These are phyloP conservation scores for Ctenodactylus gundi DNA, from an alignment of 2,113 vertebrate genomes.

Conservation along the genomic window DNA sequence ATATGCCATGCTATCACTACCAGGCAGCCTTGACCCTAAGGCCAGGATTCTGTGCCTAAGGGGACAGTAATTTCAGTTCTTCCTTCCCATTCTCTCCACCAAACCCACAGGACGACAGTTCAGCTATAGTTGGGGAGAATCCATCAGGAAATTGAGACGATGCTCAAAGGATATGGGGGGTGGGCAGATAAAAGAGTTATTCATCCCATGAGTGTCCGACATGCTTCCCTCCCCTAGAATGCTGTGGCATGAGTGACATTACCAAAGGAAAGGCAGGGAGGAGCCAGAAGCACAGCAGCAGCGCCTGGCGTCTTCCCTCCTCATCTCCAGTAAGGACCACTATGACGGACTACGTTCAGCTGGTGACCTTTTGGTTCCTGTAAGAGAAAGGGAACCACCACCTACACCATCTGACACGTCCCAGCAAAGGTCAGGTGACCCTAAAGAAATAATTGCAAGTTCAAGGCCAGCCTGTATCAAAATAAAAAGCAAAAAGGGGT, in stretches of 20 bases:
- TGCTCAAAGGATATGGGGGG: conserved; percentile 89
- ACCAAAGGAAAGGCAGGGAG: conserved; percentile 89
- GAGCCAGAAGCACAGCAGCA: conserved; percentile 87
- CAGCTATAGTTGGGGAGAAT: conserved; percentile 91
- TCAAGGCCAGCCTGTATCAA: not conserved
- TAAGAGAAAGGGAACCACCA: conserved; percentile 91
- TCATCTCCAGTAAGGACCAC: conserved; percentile 86
- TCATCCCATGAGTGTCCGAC: conserved; percentile 89
- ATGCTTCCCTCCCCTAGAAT: conserved; percentile 87
- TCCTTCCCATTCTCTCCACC: conserved; percentile 88
- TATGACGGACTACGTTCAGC: conserved; percentile 86
- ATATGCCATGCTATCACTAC: not conserved
- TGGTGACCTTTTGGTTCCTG: conserved; percentile 82
- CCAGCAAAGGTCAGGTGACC: conserved; percentile 94
- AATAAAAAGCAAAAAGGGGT: no score
- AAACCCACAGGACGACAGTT: conserved; percentile 90
- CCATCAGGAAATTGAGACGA: conserved; percentile 93
- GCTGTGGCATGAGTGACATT: conserved; percentile 89
- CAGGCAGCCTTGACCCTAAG: not conserved
- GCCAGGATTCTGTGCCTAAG: conserved; percentile 90
- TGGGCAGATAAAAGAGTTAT: conserved; percentile 85
- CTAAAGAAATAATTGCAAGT: conserved; percentile 80
- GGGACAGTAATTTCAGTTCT: conserved; percentile 89
- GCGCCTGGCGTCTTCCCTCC: conserved; percentile 88
- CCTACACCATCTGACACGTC: conserved; percentile 91